Conservation (phyloP, 2,113 vertebrate genomes). For the Acinonyx jubatus region DNA sequence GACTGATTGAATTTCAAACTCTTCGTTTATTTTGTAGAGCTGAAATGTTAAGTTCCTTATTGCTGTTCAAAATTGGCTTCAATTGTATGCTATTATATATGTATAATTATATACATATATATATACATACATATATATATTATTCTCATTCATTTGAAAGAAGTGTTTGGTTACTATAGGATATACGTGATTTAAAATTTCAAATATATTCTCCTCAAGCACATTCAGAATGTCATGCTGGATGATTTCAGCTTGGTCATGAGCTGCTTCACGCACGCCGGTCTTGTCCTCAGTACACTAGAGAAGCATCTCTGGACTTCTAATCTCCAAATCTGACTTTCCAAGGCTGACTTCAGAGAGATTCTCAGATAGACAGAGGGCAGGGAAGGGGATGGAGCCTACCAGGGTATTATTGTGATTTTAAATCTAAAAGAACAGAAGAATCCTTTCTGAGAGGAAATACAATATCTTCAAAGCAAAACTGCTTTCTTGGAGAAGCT, state of each 20-base stretch:
- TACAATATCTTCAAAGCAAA: constrained; percentile 60
- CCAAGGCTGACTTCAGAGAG: neutral
- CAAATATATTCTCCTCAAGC: neutral
- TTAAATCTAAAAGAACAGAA: constrained; percentile 51
- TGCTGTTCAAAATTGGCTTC: constrained; percentile 33
- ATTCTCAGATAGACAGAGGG: constrained; percentile 9
- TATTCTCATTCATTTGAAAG: constrained; percentile 8
- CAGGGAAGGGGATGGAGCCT: neutral
- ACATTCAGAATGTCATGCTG: neutral
- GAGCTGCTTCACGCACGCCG: neutral
- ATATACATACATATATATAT: neutral
- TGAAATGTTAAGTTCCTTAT: constrained; percentile 65
- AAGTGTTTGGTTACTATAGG: neutral
- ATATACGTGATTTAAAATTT: constrained; percentile 11
- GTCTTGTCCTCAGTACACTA: neutral
- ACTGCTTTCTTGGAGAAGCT: constrained; percentile 46
- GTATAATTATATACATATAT: neutral
- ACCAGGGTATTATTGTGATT: constrained; percentile 1
- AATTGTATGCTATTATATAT: neutral
- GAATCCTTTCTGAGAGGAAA: constrained; percentile 49
- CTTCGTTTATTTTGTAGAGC: constrained; percentile 68
- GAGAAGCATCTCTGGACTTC: neutral
- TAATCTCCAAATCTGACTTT: neutral
- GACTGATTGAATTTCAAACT: constrained; percentile 74
- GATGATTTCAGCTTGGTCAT: neutral